Evolutionary conservation across 2,797 vertebrate genomes (phyloP), one percentile per base, ranked within the genome.

Genomic region (Trichosurus vulpecula): DNA sequence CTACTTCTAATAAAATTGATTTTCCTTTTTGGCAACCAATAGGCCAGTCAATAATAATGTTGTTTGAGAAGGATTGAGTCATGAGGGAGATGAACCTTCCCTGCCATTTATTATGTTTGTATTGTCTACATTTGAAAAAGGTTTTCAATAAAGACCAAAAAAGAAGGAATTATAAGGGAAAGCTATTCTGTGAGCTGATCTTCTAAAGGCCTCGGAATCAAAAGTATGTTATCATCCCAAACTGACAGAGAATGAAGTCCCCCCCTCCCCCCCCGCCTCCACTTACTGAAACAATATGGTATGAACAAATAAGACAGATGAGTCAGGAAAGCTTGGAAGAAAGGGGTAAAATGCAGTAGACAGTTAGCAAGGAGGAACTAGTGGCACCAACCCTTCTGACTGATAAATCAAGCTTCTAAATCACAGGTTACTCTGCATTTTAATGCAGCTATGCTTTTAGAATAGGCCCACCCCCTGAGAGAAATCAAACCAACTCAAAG

Each of bases 21-120:
- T 99, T 99, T 98, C 97, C 97, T 98, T 98, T 98, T 98, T 99
- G 99, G 99, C 99, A 99, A 98, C 98, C 98, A 98, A 98, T 98
- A 98, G 98, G 97, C 97, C 98, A 99, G 98, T 99, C 99, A 99
- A 99, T 99, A 98, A 99, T 99, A 99, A 99, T 98, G 98, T 98
- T 98, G 98, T 99, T 99, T 99, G 98, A 98, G 98, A 98, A 98
- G 97, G 98, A 99, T 91, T 98, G 98, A 99, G 98, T 98, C 98
- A 98, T 98, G 97, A 98, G 96, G 97, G 98, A 98, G 98, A 98
- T 96, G 98, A 98, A 98, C 97, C 97, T 97, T 98, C 98, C 96
- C 95, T 98, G 98, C 97, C 98, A 99, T 98, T 99, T 99, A 99
- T 99, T 99, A 98, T 98, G 97, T 98, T 98, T 98, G 98, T 98